Base-by-base conservation (phyloP, 2,113 vertebrate genomes). In the Rhinolophus sinicus region DNA sequence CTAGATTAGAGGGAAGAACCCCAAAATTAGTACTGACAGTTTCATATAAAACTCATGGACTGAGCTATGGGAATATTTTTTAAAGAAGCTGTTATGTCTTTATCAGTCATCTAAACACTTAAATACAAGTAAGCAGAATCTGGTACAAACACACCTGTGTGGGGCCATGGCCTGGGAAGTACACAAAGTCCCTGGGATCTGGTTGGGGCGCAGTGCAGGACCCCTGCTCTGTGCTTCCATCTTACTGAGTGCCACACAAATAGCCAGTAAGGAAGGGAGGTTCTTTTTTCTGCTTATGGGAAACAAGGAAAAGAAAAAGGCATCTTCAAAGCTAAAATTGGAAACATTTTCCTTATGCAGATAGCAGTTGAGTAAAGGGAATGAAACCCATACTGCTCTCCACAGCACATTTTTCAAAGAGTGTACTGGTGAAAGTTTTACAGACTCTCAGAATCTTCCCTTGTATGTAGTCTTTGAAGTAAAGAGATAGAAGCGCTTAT, bases 381-480 rank as follows among this genome's bases (percentile, higher is more conserved):
- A 50, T 50, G 16, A 81, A 88, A 60, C 33, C 18, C n/a, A 19
- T 18, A 22, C 24, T 24, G 30, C 67, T 89, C 69, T 88, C 62
- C 52, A 18, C 2, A 33, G 65, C 15, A 56, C 12, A n/a, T 50
- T 93, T 97, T 96, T 95, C 91, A 97, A 88, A 96, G 81, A 82
- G 30, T 33, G 10, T 44, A 35, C 81, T 72, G 92, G 65, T 64
- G 6, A 60, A 94, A 93, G 81, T 88, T 88, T 69, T 15, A 58
- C 22, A 93, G 93, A 88, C 88, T 65, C 44, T 54, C 38, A 87
- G 65, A 44, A 40, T 92, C 80, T 86, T 78, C 62, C 56, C n/a
- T 24, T 4, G 6, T 19, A 24, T 4, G 6, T 19, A 24, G 62
- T 75, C 96, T 97, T 97, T 96, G 97, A 97, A 98, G 97, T 97